These are phyloP conservation scores for Biston betularia DNA, from an alignment of 2,888 invertebrate species.

Conservation along the genomic window DNA sequence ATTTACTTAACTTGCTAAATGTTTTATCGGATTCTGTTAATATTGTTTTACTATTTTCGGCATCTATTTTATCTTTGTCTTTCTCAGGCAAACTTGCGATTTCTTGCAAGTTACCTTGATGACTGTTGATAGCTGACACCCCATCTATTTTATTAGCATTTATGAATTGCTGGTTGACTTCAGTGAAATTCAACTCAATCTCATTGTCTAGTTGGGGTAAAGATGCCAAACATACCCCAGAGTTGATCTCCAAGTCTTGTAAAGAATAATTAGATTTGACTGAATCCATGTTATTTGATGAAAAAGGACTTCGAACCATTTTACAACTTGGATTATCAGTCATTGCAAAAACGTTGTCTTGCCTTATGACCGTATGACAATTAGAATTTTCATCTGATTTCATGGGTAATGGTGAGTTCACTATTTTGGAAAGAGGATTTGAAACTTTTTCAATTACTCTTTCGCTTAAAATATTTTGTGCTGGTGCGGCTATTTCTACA, in stretches of 20 bases:
- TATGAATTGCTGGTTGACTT: conserved; percentile 83
- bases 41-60: conserved; percentile 19
- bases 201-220: conserved; percentile 79
- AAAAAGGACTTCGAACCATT: conserved; percentile 69
- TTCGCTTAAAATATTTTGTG: conserved; percentile 71
- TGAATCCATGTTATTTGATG: conserved; percentile 56
- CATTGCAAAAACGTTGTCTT: conserved; percentile 48
- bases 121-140: background rate
- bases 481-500: conserved; percentile 75
- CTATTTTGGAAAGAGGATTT: conserved; percentile 63
- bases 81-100: conserved; percentile 6
- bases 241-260: conserved; percentile 78
- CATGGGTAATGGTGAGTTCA: conserved; percentile 59
- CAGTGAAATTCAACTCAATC: conserved; percentile 79
- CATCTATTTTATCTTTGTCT: conserved; percentile 5
- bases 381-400: conserved; percentile 55
- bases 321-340: conserved; percentile 70
- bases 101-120: conserved; percentile 2
- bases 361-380: conserved; percentile 54
- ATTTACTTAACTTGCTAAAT: conserved; percentile 73
- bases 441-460: conserved; percentile 77
- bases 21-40: conserved; percentile 61
- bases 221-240: conserved; percentile 77
- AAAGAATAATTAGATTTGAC: conserved; percentile 71
- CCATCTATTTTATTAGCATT: conserved; percentile 75